Evolutionary conservation across 2,113 vertebrate species (phyloP).

Genomic region (Lepidothrix coronata): DNA sequence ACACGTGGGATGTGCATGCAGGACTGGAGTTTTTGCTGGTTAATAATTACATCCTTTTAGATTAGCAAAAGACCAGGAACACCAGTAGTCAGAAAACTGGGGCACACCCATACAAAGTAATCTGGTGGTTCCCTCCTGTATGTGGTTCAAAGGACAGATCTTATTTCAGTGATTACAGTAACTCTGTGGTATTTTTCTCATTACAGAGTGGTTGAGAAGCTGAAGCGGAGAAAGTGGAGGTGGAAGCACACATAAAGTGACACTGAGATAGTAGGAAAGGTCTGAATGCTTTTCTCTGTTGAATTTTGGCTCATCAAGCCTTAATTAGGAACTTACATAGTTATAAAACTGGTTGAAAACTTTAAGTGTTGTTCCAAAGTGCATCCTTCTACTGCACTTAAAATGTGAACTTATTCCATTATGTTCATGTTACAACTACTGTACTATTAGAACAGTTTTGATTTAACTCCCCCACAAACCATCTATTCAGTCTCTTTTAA

Average conservation of each 20-base stretch:
- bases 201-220: not conserved
- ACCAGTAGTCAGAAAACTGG: not conserved
- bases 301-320: not conserved
- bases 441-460: not conserved
- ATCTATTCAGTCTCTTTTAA: not conserved
- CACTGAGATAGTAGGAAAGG: not conserved
- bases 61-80: not conserved
- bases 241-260: not conserved
- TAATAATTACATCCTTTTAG: constrained; percentile 34
- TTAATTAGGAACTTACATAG: not conserved
- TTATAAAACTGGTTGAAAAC: not conserved
- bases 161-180: not conserved
- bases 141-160: not conserved
- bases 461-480: not conserved
- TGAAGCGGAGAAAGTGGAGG: not conserved
- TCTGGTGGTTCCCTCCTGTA: not conserved
- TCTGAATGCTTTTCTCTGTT: not conserved
- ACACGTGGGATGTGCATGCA: not conserved
- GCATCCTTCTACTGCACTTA: not conserved
- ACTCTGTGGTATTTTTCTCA: not conserved
- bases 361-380: not conserved
- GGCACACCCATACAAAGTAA: not conserved
- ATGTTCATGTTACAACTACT: not conserved
- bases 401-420: not conserved
- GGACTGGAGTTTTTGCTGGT: not conserved